Percentiles rank a stretch among this genome's conserved stretches.
Evolutionary conservation across 1,140 invertebrate species (phyloP).

Genomic region (Laupala kohalensis): DNA sequence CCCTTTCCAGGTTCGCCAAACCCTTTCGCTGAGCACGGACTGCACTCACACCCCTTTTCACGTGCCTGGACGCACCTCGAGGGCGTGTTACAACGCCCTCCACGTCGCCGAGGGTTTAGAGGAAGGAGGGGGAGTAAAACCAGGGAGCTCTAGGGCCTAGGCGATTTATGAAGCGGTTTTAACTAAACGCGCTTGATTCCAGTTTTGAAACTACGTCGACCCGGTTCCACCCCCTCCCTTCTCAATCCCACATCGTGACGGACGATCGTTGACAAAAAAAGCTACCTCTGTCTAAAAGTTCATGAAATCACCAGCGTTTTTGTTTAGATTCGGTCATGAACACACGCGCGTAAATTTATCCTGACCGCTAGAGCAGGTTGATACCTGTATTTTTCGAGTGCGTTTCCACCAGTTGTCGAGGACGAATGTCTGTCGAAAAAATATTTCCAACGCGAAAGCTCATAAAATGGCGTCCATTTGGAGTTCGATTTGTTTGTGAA

Average conservation of each 20-base stretch:
- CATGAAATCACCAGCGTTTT: not conserved
- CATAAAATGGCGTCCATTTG: not conserved
- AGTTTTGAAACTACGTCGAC: not conserved
- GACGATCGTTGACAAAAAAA: not conserved
- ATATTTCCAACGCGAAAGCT: not conserved
- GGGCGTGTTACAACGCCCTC: not conserved
- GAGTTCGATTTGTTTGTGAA: not conserved
- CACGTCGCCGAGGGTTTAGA: not conserved
- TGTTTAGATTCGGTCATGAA: not conserved
- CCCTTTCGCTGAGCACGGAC: not conserved
- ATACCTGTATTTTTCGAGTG: not conserved
- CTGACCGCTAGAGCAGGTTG: not conserved
- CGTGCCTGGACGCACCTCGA: not conserved
- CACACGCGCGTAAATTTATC: not conserved
- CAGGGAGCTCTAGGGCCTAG: not conserved
- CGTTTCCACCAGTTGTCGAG: not conserved
- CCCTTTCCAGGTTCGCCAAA: no score
- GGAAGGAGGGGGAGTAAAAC: no score
- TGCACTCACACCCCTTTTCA: not conserved
- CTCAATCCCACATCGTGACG: no score
- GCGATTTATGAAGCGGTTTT: not conserved
- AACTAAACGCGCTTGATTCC: not conserved
- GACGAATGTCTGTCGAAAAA: not conserved
- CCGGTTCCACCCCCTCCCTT: no score
- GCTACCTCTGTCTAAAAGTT: not conserved